A percentile compares a stretch with the other conserved stretches of the same genome.
Conservation (phyloP, 2,888 invertebrate species). For the Nomada flava region DNA sequence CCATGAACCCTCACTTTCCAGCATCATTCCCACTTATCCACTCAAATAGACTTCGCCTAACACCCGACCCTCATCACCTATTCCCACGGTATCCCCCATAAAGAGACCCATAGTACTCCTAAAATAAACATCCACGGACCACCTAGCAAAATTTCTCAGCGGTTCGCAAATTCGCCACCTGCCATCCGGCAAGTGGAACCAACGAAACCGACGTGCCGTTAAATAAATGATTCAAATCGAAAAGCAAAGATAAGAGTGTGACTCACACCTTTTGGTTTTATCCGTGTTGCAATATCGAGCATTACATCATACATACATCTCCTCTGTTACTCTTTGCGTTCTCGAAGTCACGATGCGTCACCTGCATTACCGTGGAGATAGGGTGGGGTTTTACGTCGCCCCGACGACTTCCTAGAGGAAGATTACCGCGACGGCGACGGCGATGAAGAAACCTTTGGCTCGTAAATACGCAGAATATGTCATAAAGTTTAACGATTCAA, state of each 20-base stretch:
- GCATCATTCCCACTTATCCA: constrained; percentile 6
- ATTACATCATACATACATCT: not conserved
- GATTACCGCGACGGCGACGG: constrained; percentile 41
- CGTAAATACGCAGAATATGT: constrained; percentile 73
- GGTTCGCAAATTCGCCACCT: not conserved
- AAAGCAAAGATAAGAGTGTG: not conserved
- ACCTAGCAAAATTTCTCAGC: not conserved
- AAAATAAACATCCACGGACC: not conserved
- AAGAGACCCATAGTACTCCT: constrained; percentile 5
- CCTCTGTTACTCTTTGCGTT: constrained; percentile 1
- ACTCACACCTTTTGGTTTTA: not conserved
- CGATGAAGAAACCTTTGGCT: constrained; percentile 54
- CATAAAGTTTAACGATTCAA: constrained; percentile 75
- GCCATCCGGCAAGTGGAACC: not conserved
- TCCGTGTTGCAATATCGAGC: not conserved
- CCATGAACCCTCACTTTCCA: not conserved
- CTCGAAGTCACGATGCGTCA: constrained; percentile 59
- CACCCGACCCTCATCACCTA: not conserved
- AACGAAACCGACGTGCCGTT: not conserved
- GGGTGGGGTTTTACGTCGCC: constrained; percentile 43
- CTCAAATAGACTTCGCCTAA: not conserved
- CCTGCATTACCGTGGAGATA: constrained; percentile 59
- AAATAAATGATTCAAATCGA: constrained; percentile 16
- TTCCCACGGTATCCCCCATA: not conserved
- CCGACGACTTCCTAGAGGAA: constrained; percentile 42